Percentiles rank a stretch among this genome's conserved stretches.
Evolutionary conservation across 1,140 invertebrate species (phyloP).

Genomic region (Centruroides vittatus): DNA sequence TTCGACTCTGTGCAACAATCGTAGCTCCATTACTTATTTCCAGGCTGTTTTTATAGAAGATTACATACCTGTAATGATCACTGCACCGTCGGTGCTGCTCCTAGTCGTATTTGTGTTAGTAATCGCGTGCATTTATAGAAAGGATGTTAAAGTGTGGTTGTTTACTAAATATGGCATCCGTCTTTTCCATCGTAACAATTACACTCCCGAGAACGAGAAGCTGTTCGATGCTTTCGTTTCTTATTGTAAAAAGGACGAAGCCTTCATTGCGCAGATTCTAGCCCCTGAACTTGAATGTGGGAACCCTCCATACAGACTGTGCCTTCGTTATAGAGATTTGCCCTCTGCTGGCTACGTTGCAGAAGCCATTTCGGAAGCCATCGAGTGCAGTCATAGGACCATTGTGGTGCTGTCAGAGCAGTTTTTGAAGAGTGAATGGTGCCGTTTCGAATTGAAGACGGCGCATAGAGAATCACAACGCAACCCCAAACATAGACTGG

Average conservation of each 20-base stretch:
- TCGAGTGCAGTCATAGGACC: constrained; percentile 73
- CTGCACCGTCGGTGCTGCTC: constrained; percentile 9
- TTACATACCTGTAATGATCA: constrained; percentile 44
- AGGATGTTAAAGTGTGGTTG: constrained; percentile 29
- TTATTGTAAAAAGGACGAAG: constrained; percentile 82
- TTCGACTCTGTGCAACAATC: constrained; percentile 33
- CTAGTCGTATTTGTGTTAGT: constrained; percentile 24
- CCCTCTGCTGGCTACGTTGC: constrained; percentile 20
- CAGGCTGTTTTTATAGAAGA: constrained; percentile 25
- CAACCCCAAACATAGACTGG: constrained; percentile 51
- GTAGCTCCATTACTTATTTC: constrained; percentile 28
- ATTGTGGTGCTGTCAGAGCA: constrained; percentile 81
- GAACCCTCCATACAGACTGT: constrained; percentile 39
- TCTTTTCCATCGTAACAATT: constrained; percentile 37
- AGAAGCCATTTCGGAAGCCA: constrained; percentile 62
- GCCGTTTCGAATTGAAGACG: constrained; percentile 79
- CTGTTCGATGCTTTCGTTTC: constrained; percentile 84
- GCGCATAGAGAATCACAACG: constrained; percentile 71
- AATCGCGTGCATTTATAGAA: constrained; percentile 60
- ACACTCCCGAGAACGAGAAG: constrained; percentile 57
- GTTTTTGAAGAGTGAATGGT: constrained; percentile 88
- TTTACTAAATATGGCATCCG: constrained; percentile 40
- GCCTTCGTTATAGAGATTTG: constrained; percentile 31
- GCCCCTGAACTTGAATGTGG: constrained; percentile 68
- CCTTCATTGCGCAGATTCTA: constrained; percentile 69